phyloP scores from a whole-genome alignment of 2,113 vertebrate species.

The Odontophorus gujanensis region DNA sequence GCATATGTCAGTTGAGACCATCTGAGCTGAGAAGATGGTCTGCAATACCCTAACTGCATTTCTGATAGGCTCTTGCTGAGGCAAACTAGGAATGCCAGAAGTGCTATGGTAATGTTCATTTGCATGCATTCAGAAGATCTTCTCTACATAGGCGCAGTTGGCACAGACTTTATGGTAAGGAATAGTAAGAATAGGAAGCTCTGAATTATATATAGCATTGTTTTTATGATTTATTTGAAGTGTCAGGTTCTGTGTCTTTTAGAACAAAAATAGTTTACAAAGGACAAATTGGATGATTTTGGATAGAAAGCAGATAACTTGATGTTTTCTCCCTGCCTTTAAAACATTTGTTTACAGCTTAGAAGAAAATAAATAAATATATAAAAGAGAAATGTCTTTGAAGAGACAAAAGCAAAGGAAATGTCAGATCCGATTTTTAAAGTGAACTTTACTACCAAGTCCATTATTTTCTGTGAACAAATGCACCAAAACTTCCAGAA shows the following conservation, averaged over 20 bases:
- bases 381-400: constrained; percentile 62
- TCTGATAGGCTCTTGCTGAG: not conserved
- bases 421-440: constrained; percentile 70
- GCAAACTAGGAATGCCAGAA: not conserved
- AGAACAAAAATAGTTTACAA: constrained; percentile 60
- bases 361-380: constrained; percentile 43
- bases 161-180: not conserved
- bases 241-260: constrained; percentile 58
- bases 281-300: constrained; percentile 65
- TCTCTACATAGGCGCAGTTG: not conserved
- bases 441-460: constrained; percentile 70
- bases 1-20: not conserved
- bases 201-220: constrained; percentile 12
- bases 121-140: not conserved
- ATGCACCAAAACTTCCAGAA: constrained; percentile 60
- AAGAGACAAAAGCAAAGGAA: constrained; percentile 69
- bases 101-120: not conserved
- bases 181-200: not conserved
- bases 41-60: not conserved
- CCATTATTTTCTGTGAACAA: constrained; percentile 64
- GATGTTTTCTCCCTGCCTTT: constrained; percentile 45
- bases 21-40: not conserved
- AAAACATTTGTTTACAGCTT: constrained; percentile 73
- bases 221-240: constrained; percentile 61
- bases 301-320: constrained; percentile 39